Evolutionary conservation across 2,797 vertebrate species (phyloP).

Genomic region (Enteromius radiatus): DNA sequence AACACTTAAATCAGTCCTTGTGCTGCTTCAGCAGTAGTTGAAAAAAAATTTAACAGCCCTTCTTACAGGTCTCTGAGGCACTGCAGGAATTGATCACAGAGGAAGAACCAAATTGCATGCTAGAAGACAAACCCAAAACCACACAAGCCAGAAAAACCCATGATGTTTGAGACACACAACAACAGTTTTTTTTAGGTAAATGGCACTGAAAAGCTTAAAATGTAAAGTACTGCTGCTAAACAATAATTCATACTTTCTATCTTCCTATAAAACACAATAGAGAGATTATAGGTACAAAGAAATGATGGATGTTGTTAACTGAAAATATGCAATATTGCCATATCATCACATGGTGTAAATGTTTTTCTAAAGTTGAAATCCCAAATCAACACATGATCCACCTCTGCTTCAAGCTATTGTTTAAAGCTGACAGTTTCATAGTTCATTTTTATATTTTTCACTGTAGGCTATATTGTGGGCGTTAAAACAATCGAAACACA

Average conservation of each 20-base stretch:
- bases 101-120: conserved; percentile 3
- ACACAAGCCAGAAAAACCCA: background rate
- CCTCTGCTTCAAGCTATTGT: conserved; percentile 14
- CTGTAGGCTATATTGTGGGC: background rate
- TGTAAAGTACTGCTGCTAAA: background rate
- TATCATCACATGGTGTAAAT: background rate
- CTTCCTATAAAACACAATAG: background rate
- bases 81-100: conserved; percentile 47
- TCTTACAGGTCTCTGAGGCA: conserved; percentile 34
- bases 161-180: background rate
- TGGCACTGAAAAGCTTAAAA: background rate
- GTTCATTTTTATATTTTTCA: conserved; percentile 18
- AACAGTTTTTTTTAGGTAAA: background rate
- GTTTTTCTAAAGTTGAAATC: conserved; percentile 8
- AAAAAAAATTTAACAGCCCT: conserved; percentile 26
- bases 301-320: background rate
- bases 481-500: background rate
- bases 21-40: conserved; percentile 49
- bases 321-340: background rate
- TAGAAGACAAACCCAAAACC: background rate
- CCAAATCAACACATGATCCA: background rate
- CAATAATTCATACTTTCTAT: background rate
- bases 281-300: background rate
- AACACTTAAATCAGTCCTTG: conserved; percentile 55
- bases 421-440: background rate